Conservation (phyloP, 2,113 vertebrate species). For the Atrichornis clamosus region DNA sequence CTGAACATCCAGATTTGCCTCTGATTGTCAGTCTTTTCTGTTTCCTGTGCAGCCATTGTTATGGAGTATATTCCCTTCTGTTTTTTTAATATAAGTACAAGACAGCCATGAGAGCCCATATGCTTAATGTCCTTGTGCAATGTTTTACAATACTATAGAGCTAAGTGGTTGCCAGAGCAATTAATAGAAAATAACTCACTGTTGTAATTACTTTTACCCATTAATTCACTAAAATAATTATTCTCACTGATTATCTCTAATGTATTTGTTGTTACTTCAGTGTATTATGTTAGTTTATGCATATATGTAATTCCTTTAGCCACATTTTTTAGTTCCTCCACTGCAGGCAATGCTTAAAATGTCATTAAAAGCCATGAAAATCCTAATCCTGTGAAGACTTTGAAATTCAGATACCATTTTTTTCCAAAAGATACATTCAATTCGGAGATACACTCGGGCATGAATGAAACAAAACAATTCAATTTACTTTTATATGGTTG, state of each 20-base stretch:
- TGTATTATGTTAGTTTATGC: background rate
- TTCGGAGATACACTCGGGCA: background rate
- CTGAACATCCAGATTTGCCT: background rate
- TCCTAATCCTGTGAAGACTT: background rate
- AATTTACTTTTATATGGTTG: slow-evolving; percentile 17
- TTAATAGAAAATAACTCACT: background rate
- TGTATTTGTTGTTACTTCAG: background rate
- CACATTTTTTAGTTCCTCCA: background rate
- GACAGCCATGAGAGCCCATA: background rate
- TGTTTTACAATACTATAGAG: background rate
- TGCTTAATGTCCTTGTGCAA: background rate
- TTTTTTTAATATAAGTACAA: background rate
- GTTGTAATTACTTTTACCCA: background rate
- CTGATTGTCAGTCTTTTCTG: background rate
- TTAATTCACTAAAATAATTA: background rate
- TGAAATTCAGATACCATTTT: background rate
- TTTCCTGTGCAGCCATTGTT: background rate
- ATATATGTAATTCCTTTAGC: background rate
- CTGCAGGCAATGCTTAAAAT: background rate
- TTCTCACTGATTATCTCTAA: background rate
- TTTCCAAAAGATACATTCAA: background rate
- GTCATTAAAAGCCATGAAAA: background rate
- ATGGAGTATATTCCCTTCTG: background rate
- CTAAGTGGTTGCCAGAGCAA: background rate
- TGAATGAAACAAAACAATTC: background rate